phyloP scores from a whole-genome alignment of 2,888 invertebrate genomes.

The Scaptomyza caliginosa region DNA sequence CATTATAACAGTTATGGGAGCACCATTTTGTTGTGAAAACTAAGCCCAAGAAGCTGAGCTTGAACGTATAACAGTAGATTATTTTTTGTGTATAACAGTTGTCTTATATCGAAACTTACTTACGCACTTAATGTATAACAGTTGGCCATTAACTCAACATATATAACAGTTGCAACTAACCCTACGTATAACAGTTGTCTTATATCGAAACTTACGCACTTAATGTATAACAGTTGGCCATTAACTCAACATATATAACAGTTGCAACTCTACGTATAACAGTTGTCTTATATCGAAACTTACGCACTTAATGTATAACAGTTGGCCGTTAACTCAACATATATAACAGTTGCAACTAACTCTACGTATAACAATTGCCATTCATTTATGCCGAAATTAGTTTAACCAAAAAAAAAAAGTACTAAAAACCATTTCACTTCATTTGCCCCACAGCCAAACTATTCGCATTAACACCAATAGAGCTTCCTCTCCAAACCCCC shows the following conservation, averaged over 20 bases:
- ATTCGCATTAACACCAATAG: background rate
- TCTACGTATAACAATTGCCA: conserved; percentile 18
- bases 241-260: background rate
- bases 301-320: background rate
- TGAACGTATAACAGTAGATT: too few relatives aligned
- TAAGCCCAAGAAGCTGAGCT: too few relatives aligned
- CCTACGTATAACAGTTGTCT: background rate
- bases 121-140: too few relatives aligned
- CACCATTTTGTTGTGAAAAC: too few relatives aligned
- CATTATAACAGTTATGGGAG: too few relatives aligned
- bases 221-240: background rate
- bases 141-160: too few relatives aligned
- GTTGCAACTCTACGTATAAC: too few relatives aligned
- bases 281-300: background rate
- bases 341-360: background rate
- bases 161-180: background rate
- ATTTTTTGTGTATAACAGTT: background rate
- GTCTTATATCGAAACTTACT: too few relatives aligned
- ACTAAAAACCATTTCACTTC: background rate
- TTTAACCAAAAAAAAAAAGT: background rate
- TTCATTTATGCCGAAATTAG: background rate
- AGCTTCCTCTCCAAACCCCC: background rate
- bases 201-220: too few relatives aligned
- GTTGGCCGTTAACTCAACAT: background rate
- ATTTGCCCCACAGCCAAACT: background rate